Evolutionary conservation across 2,797 vertebrate genomes (phyloP).

Genomic region (Gadopsis marmoratus): DNA sequence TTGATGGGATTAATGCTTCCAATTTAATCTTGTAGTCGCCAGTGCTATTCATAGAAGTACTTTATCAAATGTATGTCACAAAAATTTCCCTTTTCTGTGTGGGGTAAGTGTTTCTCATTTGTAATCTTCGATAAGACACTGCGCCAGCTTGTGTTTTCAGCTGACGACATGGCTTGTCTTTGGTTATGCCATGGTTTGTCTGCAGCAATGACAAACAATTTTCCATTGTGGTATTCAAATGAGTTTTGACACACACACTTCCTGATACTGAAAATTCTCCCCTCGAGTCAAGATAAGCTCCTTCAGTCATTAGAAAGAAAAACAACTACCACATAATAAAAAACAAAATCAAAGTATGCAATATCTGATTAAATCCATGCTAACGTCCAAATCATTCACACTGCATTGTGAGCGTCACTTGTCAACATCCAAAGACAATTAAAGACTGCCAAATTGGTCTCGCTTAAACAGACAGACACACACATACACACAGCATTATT

Average conservation of each 20-base stretch:
- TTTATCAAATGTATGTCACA: constrained; percentile 7
- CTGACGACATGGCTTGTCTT: constrained; percentile 51
- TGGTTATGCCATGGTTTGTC: constrained; percentile 58
- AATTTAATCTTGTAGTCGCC: constrained; percentile 11
- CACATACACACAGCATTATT: neutral
- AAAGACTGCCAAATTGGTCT: neutral
- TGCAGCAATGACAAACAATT: constrained; percentile 61
- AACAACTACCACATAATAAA: neutral
- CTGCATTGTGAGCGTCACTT: neutral
- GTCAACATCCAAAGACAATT: neutral
- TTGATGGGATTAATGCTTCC: constrained; percentile 15
- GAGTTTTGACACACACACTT: constrained; percentile 38
- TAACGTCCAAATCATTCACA: neutral
- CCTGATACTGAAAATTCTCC: neutral
- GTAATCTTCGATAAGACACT: constrained; percentile 18
- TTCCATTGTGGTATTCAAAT: constrained; percentile 71
- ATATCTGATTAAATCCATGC: neutral
- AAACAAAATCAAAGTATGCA: neutral
- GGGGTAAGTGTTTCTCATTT: constrained; percentile 20
- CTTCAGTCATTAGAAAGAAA: neutral
- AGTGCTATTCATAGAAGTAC: neutral
- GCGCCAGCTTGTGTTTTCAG: constrained; percentile 2
- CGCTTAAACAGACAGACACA: neutral
- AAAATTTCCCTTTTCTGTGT: constrained; percentile 7
- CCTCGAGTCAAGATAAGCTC: neutral